Evolutionary conservation across 2,113 vertebrate genomes (phyloP).

Genomic region (Ctenodactylus gundi): DNA sequence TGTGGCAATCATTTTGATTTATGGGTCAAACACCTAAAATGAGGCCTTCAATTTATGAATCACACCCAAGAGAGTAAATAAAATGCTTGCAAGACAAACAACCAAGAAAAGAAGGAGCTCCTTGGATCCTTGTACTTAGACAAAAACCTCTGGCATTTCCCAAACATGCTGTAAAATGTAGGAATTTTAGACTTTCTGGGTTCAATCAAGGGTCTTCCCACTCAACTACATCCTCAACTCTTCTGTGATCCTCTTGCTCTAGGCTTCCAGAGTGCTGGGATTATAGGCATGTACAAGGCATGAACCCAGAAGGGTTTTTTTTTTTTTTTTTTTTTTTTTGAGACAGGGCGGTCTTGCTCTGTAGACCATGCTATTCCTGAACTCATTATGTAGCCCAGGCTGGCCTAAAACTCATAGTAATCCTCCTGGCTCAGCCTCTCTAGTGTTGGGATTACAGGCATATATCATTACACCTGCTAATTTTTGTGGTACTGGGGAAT

Average conservation of each 20-base stretch:
- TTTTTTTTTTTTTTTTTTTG: no score
- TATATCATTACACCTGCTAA: no score
- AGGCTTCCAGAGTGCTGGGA: not conserved
- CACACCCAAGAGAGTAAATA: not conserved
- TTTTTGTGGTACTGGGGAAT: no score
- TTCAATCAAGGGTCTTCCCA: not conserved
- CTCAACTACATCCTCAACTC: not conserved
- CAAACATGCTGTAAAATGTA: not conserved
- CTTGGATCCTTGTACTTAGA: not conserved
- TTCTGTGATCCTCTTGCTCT: not conserved
- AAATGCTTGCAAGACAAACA: not conserved
- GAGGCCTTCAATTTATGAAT: not conserved
- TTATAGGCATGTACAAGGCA: not conserved
- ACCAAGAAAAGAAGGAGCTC: not conserved
- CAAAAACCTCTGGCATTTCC: not conserved
- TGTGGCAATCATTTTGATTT: constrained; percentile 35
- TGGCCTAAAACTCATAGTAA: no score
- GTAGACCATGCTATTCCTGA: no score
- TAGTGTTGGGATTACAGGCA: no score
- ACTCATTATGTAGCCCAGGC: no score
- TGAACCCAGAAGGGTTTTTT: no score
- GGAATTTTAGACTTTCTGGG: not conserved
- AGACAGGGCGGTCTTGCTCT: no score
- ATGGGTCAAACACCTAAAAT: not conserved
- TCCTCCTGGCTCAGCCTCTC: no score